These are phyloP conservation scores for Lithophane leautieri DNA, from an alignment of 2,888 invertebrate genomes.

Conservation along the genomic window DNA sequence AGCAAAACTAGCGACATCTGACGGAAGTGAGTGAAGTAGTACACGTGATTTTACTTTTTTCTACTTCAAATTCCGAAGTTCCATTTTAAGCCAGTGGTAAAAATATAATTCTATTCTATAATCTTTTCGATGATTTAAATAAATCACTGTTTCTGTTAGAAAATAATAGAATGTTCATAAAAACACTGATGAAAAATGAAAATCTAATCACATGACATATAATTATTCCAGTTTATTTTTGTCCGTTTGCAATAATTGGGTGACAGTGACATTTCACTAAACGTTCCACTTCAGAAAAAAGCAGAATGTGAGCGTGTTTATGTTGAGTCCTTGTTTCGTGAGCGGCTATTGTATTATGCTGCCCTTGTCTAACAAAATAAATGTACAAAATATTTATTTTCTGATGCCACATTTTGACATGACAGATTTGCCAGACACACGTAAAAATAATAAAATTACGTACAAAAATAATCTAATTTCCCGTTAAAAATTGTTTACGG, in stretches of 20 bases:
- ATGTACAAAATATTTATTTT: conserved; percentile 26
- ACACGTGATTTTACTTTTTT: conserved; percentile 87
- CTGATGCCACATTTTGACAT: conserved; percentile 6
- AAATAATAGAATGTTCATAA: neutral
- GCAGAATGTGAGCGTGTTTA: conserved; percentile 5
- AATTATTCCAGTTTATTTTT: conserved; percentile 32
- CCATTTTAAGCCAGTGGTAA: conserved; percentile 81
- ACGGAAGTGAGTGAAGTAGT: conserved; percentile 75
- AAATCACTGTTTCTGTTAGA: neutral
- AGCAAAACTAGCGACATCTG: conserved; percentile 88
- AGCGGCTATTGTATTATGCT: neutral
- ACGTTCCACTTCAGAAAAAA: neutral
- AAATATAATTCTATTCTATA: conserved; percentile 16
- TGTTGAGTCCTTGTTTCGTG: conserved; percentile 30
- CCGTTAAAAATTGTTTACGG: conserved; percentile 65
- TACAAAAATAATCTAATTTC: conserved; percentile 65
- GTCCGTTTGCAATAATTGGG: conserved; percentile 51
- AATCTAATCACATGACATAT: conserved; percentile 68
- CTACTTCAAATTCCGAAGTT: conserved; percentile 79
- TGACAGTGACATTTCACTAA: conserved; percentile 55
- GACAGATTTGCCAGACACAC: conserved; percentile 60
- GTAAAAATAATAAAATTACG: conserved; percentile 66
- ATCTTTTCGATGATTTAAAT: neutral
- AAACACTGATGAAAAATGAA: neutral
- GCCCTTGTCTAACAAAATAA: conserved; percentile 22